Evolutionary conservation across 2,113 vertebrate genomes (phyloP).

Genomic region (Clarias magur): DNA sequence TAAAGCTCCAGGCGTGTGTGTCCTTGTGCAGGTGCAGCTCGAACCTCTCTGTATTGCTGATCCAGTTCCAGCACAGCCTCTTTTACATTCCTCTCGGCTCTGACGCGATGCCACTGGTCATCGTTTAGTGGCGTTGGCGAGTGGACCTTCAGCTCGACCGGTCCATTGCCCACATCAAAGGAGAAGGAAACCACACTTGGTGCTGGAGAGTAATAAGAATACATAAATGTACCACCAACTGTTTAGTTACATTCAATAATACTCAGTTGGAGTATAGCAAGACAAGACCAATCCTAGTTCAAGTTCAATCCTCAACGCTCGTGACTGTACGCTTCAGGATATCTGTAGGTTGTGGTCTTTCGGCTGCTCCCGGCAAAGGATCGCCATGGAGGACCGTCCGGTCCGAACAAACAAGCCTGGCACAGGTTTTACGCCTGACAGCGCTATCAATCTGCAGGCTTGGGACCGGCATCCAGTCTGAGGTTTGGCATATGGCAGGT

Average conservation of each 20-base stretch:
- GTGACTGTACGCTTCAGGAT: not conserved
- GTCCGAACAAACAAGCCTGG: no score
- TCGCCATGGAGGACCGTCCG: no score
- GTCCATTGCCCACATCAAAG: constrained; percentile 94
- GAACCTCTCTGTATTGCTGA: constrained; percentile 76
- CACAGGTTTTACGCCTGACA: no score
- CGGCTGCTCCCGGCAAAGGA: no score
- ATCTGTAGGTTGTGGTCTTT: not conserved
- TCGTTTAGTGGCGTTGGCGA: constrained; percentile 84
- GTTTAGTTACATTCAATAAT: not conserved
- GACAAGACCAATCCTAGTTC: not conserved
- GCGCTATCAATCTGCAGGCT: no score
- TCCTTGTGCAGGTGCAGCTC: constrained; percentile 85
- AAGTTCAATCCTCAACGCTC: not conserved
- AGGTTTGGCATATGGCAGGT: no score
- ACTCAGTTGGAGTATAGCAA: not conserved
- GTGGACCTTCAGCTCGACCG: constrained; percentile 84
- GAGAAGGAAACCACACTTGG: constrained; percentile 87
- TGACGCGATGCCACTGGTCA: constrained; percentile 95
- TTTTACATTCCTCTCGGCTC: constrained; percentile 89
- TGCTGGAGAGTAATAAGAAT: constrained; percentile 70
- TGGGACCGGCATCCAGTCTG: no score
- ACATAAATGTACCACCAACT: not conserved
- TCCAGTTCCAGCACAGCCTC: constrained; percentile 92
- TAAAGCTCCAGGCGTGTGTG: constrained; percentile 93